Evolutionary conservation across 2,888 invertebrate species (phyloP).

Genomic region (Erebia palarica): DNA sequence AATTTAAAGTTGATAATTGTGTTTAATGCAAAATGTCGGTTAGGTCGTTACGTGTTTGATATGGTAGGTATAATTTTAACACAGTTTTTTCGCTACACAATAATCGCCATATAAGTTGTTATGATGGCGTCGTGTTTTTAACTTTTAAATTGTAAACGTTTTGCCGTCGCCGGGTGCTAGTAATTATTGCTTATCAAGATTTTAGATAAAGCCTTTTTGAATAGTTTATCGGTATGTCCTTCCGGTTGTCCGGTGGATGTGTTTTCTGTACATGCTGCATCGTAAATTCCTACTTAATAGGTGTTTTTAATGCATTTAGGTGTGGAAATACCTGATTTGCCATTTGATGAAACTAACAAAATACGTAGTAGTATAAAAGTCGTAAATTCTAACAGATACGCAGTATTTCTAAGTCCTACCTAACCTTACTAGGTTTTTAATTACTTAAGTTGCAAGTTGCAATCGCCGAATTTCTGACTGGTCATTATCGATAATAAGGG

Average conservation of each 20-base stretch:
- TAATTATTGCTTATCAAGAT: conserved; percentile 78
- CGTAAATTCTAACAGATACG: no score
- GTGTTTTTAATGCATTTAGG: neutral
- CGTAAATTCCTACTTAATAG: conserved; percentile 14
- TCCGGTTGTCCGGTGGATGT: conserved; percentile 50
- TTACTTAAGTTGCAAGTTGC: no score
- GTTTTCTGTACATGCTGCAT: conserved; percentile 29
- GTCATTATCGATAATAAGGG: no score
- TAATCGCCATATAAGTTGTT: conserved; percentile 64
- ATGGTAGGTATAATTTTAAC: conserved; percentile 65
- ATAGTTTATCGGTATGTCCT: conserved; percentile 68
- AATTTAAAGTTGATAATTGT: conserved; percentile 35
- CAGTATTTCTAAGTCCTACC: no score
- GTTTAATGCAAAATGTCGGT: conserved; percentile 19
- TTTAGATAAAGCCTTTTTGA: conserved; percentile 68
- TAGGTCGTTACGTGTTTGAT: conserved; percentile 43
- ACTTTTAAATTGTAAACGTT: conserved; percentile 64
- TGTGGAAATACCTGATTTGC: neutral
- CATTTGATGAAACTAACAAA: neutral
- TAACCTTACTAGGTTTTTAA: no score
- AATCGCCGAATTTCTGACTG: no score
- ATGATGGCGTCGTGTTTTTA: conserved; percentile 67
- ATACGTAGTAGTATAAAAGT: no score
- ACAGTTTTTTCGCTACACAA: conserved; percentile 62
- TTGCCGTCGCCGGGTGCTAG: conserved; percentile 65